phyloP scores from a whole-genome alignment of 2,113 vertebrate species.

The Poeciliopsis occidentalis region DNA sequence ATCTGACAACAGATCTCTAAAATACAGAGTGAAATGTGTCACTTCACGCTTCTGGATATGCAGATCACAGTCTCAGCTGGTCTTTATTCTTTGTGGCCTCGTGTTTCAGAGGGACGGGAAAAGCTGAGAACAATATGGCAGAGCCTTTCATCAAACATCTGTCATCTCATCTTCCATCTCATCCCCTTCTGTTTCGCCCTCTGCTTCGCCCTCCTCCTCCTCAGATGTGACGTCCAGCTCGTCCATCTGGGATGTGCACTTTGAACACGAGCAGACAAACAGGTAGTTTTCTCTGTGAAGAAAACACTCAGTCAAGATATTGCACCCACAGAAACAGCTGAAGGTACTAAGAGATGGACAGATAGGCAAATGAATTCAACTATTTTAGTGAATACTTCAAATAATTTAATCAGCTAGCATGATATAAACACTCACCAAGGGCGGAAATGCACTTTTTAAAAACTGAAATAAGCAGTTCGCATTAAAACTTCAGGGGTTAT shows the following conservation, averaged over 20 bases:
- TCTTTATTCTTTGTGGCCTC: slow-evolving; percentile 34
- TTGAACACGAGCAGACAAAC: slow-evolving; percentile 93
- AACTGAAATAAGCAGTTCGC: slow-evolving; percentile 2
- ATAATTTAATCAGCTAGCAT: slow-evolving; percentile 21
- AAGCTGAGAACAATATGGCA: slow-evolving; percentile 32
- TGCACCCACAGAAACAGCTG: slow-evolving; percentile 13
- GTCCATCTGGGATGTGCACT: slow-evolving; percentile 89
- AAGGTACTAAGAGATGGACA: slow-evolving; percentile 2
- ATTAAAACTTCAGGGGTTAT: slow-evolving; percentile 12
- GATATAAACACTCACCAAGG: background rate
- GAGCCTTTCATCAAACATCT: slow-evolving; percentile 86
- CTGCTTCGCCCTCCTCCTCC: slow-evolving; percentile 88
- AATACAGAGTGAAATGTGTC: slow-evolving; percentile 13
- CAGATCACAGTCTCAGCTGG: slow-evolving; percentile 13
- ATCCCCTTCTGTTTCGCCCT: slow-evolving; percentile 87
- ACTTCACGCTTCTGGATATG: slow-evolving; percentile 9
- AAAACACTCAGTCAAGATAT: slow-evolving; percentile 25
- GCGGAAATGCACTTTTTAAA: slow-evolving; percentile 2
- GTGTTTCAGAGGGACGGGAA: slow-evolving; percentile 27
- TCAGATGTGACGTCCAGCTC: slow-evolving; percentile 93
- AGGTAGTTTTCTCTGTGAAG: slow-evolving; percentile 94
- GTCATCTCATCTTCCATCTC: slow-evolving; percentile 99
- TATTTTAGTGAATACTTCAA: slow-evolving; percentile 15
- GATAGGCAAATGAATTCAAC: background rate
- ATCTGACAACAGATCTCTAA: background rate